Evolutionary conservation across 2,888 invertebrate genomes (phyloP).

Genomic region (Syrista parreyssii): DNA sequence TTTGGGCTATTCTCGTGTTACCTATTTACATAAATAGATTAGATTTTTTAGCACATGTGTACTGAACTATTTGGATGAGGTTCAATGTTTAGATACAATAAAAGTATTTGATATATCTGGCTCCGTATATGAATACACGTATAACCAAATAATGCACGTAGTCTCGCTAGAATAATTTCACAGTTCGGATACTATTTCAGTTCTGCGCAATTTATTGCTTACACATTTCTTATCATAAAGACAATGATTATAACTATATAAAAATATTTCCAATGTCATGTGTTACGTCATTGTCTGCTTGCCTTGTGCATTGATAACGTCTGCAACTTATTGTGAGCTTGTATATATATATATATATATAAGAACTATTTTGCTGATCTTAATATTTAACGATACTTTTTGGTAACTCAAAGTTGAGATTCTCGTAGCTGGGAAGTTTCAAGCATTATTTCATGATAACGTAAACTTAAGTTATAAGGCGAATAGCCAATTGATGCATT

Average conservation of each 20-base stretch:
- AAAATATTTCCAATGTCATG: neutral
- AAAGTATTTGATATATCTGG: neutral
- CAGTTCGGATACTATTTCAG: neutral
- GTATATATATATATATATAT: neutral
- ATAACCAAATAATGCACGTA: neutral
- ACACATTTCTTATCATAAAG: neutral
- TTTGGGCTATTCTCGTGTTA: neutral
- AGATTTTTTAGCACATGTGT: neutral
- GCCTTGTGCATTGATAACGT: neutral
- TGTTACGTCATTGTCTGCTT: neutral
- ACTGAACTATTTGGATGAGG: conserved; percentile 17
- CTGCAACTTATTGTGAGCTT: neutral
- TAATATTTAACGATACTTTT: neutral
- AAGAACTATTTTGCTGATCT: neutral
- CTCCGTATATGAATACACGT: neutral
- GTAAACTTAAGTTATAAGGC: neutral
- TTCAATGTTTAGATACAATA: conserved; percentile 24
- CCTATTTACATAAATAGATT: conserved; percentile 6
- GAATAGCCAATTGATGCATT: neutral
- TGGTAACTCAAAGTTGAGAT: neutral
- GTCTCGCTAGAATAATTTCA: neutral
- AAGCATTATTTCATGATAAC: neutral
- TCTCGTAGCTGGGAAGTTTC: neutral
- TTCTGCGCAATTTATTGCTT: neutral
- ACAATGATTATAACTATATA: neutral